Evolutionary conservation across 2,797 vertebrate species (phyloP).

Genomic region (Nyctibius grandis): DNA sequence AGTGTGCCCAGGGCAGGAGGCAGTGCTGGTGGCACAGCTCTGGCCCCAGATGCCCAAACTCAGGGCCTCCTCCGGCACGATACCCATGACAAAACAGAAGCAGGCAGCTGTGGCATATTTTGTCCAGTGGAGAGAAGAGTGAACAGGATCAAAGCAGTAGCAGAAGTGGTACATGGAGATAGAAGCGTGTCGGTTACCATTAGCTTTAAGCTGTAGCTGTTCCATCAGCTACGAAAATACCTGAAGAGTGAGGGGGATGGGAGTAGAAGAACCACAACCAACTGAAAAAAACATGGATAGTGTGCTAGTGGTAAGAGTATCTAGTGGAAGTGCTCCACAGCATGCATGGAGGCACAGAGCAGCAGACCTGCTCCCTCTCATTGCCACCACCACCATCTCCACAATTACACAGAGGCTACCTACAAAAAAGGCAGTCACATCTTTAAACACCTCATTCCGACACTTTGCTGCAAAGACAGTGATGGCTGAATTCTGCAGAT

Average conservation of each 20-base stretch:
- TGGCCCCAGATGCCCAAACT: background rate
- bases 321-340: background rate
- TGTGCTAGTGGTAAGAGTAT: background rate
- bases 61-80: accelerated
- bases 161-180: background rate
- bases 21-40: background rate
- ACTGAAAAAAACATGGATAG: background rate
- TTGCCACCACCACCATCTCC: background rate
- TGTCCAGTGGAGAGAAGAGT: background rate
- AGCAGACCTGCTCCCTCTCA: background rate
- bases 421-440: background rate
- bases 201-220: background rate
- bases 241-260: background rate
- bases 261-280: background rate
- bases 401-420: background rate
- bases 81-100: background rate
- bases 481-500: background rate
- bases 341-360: background rate
- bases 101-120: background rate
- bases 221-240: background rate
- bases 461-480: background rate
- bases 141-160: background rate
- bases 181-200: accelerated
- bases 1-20: background rate
- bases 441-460: background rate